Conservation (phyloP, 2,113 vertebrate species). For the Periophthalmodon schlosseri region DNA sequence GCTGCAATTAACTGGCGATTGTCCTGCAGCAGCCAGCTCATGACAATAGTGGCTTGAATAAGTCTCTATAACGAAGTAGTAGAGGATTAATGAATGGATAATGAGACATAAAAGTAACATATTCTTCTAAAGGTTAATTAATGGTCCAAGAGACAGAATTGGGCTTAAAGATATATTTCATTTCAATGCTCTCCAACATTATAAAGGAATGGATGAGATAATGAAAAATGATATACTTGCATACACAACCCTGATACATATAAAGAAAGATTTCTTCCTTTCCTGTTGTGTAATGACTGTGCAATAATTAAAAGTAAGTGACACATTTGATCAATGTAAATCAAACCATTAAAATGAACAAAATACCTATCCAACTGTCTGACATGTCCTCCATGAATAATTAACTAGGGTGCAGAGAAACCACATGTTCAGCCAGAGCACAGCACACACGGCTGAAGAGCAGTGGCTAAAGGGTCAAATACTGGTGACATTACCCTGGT, state of each 20-base stretch:
- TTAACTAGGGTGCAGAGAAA: conserved; percentile 58
- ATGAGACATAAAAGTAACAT: neutral
- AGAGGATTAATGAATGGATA: conserved; percentile 1
- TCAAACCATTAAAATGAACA: conserved; percentile 47
- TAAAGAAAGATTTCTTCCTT: neutral
- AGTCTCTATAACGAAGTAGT: neutral
- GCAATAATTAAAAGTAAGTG: neutral
- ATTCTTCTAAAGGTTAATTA: neutral
- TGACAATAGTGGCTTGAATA: neutral
- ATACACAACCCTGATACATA: neutral
- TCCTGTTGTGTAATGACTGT: neutral
- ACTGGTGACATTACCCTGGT: conserved; percentile 10
- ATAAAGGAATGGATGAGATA: neutral
- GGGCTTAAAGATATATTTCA: neutral
- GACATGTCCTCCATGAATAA: conserved; percentile 64
- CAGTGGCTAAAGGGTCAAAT: conserved; percentile 26
- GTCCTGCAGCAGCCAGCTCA: neutral
- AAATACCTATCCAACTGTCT: conserved; percentile 51
- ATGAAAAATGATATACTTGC: neutral
- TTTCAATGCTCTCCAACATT: neutral
- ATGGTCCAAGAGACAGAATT: neutral
- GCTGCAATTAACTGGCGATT: neutral
- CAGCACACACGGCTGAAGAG: conserved; percentile 4
- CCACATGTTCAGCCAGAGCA: conserved; percentile 40
- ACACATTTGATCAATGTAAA: neutral